Conservation (phyloP, 2,888 invertebrate genomes). For the Sylvicola cinctus region DNA sequence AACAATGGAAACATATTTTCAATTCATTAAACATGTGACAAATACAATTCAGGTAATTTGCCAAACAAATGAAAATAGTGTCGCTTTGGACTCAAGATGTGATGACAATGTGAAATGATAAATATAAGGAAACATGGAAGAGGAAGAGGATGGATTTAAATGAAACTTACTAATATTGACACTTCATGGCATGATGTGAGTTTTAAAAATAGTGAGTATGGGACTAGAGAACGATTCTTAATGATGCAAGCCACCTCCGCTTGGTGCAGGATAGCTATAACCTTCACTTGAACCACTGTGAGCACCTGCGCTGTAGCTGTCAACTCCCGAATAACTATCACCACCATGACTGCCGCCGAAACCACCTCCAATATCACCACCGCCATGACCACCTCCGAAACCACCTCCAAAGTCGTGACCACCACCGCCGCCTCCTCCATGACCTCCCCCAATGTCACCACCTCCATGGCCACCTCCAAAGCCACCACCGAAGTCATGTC, state of each 20-base stretch:
- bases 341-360: conserved; percentile 1
- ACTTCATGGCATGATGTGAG: too few species aligned
- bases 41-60: too few species aligned
- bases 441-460: conserved; percentile 1
- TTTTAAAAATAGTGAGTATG: too few species aligned
- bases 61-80: too few species aligned
- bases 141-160: too few species aligned
- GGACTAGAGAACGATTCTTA: not conserved
- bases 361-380: not conserved
- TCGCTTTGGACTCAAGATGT: too few species aligned
- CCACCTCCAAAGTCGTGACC: not conserved
- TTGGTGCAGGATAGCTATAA: conserved; percentile 1
- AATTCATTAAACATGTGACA: too few species aligned
- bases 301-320: conserved; percentile 1
- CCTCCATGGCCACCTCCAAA: not conserved
- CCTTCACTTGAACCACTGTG: not conserved
- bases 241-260: conserved; percentile 1
- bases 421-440: conserved; percentile 2
- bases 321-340: conserved; percentile 2
- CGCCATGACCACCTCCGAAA: conserved; percentile 1
- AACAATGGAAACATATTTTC: too few species aligned
- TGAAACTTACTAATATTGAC: too few species aligned
- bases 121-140: too few species aligned
- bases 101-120: too few species aligned
- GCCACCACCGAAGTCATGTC: not conserved